Evolutionary conservation across 2,113 vertebrate species (phyloP), one percentile per base, ranked within the genome.

Genomic region (Bagarius yarrelli): DNA sequence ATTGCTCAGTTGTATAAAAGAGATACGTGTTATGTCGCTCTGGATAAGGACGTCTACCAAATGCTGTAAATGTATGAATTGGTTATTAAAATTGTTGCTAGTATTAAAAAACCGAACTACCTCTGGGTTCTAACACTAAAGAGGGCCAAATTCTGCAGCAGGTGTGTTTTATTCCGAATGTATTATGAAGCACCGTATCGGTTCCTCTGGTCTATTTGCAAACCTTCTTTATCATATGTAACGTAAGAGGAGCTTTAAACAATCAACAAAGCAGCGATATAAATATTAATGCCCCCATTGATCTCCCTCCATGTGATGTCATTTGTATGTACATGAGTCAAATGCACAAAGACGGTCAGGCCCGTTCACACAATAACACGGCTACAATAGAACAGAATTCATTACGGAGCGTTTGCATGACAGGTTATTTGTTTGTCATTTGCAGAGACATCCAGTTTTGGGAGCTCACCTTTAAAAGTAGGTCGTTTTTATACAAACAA

Each of bases 401-500:
- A 15, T n/a, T n/a, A 1, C 5, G 2, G 25, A 52, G 16, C 25
- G 19, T 53, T 73, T 27, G 3, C n/a, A 2, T 72, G 25, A 72
- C 27, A 5, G 4, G 23, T 59, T 59, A 19, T 77, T 14, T 73
- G 12, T 81, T 36, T 50, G 61, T 69, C 34, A 27, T 79, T 52
- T 87, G 50, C 87, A 97, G 96, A 82, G 84, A 87, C 0, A 56
- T 98, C 72, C 88, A 84, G 36, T 93, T 95, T 64, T 96, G 92
- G 95, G 96, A 94, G 83, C 14, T 99, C 85, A 94, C 92, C 19
- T 96, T 98, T 83, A 94, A 88, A 71, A 90, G 94, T 88, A 92
- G 71, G 83, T 95, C 96, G 0, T 98, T 99, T 86, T 90, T 96
- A 5, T 98, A 98, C 83, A 94, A 91, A 55, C 96, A 97, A 95